Conservation (phyloP, 2,888 invertebrate genomes). For the Eupelmus urozonus region DNA sequence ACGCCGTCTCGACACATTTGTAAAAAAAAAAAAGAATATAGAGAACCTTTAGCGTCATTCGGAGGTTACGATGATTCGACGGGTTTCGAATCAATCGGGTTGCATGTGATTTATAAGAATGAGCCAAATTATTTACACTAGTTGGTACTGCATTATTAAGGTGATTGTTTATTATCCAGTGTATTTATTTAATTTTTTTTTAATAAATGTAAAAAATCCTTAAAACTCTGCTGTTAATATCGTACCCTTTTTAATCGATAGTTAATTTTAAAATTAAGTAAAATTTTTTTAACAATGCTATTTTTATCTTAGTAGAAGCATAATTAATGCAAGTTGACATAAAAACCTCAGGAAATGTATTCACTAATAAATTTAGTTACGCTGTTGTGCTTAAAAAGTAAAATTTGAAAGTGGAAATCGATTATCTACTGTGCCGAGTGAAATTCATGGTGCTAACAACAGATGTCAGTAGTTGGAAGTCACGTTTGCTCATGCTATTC, state of each 20-base stretch:
- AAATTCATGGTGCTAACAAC: constrained; percentile 1
- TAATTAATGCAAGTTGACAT: too few relatives aligned
- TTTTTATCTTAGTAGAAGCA: too few relatives aligned
- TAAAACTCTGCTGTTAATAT: neutral
- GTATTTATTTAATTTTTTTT: constrained; percentile 52
- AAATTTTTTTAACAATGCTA: too few relatives aligned
- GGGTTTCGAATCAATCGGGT: constrained; percentile 40
- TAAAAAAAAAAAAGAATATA: constrained; percentile 15
- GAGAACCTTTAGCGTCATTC: constrained; percentile 12
- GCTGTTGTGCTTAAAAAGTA: neutral
- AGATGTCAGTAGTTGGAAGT: constrained; percentile 43
- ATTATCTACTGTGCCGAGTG: constrained; percentile 7
- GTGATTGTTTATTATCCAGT: constrained; percentile 48
- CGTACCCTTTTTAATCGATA: neutral
- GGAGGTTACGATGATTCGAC: constrained; percentile 39
- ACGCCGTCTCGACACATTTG: neutral
- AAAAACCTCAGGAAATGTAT: too few relatives aligned
- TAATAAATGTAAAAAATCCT: constrained; percentile 27
- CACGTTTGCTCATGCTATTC: neutral
- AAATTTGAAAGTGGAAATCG: neutral
- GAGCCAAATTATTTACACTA: constrained; percentile 43
- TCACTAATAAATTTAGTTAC: neutral
- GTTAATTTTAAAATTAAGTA: too few relatives aligned
- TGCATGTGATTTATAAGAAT: constrained; percentile 45
- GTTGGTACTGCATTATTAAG: constrained; percentile 30